Conservation (phyloP, 2,888 invertebrate genomes). For the Diaperis boleti region DNA sequence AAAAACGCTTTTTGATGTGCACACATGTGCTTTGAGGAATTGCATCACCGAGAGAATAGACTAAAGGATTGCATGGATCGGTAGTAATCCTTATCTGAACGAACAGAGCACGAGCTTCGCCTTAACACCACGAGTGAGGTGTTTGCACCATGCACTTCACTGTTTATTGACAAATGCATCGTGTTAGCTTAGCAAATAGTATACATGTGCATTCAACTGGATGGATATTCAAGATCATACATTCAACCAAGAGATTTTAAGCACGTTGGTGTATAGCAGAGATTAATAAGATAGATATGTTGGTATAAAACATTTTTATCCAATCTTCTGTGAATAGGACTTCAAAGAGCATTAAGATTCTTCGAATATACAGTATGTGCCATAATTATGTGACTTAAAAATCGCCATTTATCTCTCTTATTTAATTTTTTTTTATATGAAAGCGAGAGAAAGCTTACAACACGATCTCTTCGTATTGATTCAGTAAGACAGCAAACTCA, state of each 20-base stretch:
- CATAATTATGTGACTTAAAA: too few species aligned
- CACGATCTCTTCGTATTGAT: too few species aligned
- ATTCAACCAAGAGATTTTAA: conserved; percentile 13
- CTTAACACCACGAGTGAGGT: conserved; percentile 54
- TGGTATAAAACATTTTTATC: too few species aligned
- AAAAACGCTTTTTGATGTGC: conserved; percentile 2
- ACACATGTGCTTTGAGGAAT: conserved; percentile 26
- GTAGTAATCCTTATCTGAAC: conserved; percentile 56
- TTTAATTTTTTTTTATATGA: too few species aligned
- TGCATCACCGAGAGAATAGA: conserved; percentile 21
- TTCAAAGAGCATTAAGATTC: too few species aligned
- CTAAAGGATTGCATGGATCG: conserved; percentile 42
- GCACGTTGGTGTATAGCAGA: conserved; percentile 21
- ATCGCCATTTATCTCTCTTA: too few species aligned
- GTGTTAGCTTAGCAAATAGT: conserved; percentile 53
- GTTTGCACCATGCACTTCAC: conserved; percentile 53
- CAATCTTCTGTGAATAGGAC: too few species aligned
- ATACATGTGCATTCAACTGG: conserved; percentile 35
- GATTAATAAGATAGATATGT: conserved; percentile 29
- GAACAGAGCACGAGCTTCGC: conserved; percentile 55
- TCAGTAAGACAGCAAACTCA: too few species aligned
- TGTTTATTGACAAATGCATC: conserved; percentile 56
- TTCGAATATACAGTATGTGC: too few species aligned
- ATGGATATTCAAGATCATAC: conserved; percentile 20
- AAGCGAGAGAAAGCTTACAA: too few species aligned